These are phyloP conservation scores for Bryconaethiops microstoma DNA, from an alignment of 2,797 vertebrate genomes.

Conservation along the genomic window DNA sequence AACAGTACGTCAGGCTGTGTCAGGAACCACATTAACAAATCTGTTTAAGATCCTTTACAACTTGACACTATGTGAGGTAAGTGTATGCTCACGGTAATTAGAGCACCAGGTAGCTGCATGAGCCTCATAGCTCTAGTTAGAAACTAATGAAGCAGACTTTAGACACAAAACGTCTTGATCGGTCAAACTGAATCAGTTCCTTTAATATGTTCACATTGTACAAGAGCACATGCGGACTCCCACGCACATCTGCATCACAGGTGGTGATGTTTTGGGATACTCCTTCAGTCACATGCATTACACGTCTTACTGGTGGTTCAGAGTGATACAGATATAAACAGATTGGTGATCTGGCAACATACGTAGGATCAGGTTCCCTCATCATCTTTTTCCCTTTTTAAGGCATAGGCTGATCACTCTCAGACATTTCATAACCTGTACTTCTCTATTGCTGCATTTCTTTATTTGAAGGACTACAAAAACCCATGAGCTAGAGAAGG, in stretches of 20 bases:
- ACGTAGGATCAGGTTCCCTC: too few species aligned
- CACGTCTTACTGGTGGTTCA: not conserved
- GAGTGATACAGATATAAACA: not conserved
- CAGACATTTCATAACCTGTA: not conserved
- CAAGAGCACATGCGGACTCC: not conserved
- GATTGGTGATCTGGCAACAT: too few species aligned
- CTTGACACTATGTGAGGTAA: not conserved
- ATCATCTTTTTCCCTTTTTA: too few species aligned
- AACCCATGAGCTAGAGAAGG: not conserved
- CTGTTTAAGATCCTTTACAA: not conserved
- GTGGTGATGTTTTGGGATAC: too few species aligned
- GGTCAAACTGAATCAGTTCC: not conserved
- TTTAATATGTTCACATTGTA: not conserved
- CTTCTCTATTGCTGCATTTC: not conserved
- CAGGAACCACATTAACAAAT: too few species aligned
- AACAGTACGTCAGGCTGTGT: too few species aligned
- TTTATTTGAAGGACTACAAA: not conserved
- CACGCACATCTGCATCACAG: not conserved
- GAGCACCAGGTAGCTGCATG: not conserved
- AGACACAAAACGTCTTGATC: not conserved
- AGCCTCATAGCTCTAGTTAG: not conserved
- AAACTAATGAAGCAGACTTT: not conserved
- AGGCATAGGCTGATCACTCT: not conserved
- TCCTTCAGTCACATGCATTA: constrained; percentile 6
- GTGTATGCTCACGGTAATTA: not conserved